Base-by-base conservation (phyloP, 2,888 invertebrate species). In the Osedax fenrisi region DNA sequence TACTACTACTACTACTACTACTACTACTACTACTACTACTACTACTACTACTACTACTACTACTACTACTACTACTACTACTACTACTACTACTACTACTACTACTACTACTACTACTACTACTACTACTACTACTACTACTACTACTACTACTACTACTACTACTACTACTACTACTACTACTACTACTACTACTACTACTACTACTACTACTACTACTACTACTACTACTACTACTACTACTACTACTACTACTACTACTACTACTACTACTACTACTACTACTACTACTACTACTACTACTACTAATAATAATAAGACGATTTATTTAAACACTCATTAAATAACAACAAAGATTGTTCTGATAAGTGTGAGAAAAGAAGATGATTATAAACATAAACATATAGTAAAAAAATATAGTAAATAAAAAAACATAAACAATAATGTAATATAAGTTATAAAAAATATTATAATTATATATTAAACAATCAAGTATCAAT, bases 91-190 rank as follows among this genome's bases (percentile, higher is more conserved):
- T 67, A 1, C 67, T 67, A 21, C 67, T 67, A 1, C 67, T 67
- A 21, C 67, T 67, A 1, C 67, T 67, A 21, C 67, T 67, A 67
- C 67, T 67, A 21, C 24, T 67, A 67, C 67, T 67, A 21, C 67
- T 67, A 67, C 67, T 67, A 21, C 67, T 67, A 67, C 67, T 67
- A 21, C 24, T 67, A 23, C 67, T 67, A 0, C 5, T n/a, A 67
- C 67, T 67, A 21, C 67, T 67, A 67, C 17, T 67, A 21, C 17
- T 67, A 67, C 17, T 67, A 73, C 72, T 73, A 71, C 72, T 73
- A 75, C 73, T 73, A 73, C 73, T 73, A 41, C 75, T 73, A 67
- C 75, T 73, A 73, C 75, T 64, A 64, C 75, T 75, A 64, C 75
- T 74, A 74, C 71, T 73, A 74, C 72, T 73, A 73, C 72, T 73